Percentiles rank a stretch among this genome's conserved stretches.
Evolutionary conservation across 1,140 invertebrate genomes (phyloP).

Genomic region (Brachionus sp.): DNA sequence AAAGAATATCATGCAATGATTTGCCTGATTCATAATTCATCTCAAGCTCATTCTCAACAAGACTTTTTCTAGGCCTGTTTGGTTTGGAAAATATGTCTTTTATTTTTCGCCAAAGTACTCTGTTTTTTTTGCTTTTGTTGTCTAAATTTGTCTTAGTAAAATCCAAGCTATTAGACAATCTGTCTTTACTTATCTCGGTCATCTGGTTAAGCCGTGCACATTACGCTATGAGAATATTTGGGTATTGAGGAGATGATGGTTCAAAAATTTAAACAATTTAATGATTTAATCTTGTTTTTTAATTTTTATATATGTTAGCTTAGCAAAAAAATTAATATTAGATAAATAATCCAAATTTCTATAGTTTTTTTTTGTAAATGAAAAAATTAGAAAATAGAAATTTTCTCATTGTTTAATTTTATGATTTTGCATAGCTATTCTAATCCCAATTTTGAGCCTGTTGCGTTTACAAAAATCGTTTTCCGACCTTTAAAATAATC

Average conservation of each 20-base stretch:
- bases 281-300: conserved; percentile 5
- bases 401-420: background rate
- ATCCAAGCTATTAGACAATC: background rate
- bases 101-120: background rate
- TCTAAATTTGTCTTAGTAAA: background rate
- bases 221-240: background rate
- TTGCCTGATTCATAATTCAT: background rate
- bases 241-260: background rate
- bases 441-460: background rate
- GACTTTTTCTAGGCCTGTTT: background rate
- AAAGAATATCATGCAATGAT: conserved; percentile 1
- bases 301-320: background rate
- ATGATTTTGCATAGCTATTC: background rate
- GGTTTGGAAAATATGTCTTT: background rate
- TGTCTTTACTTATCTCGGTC: background rate
- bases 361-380: background rate
- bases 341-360: background rate
- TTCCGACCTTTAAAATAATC: background rate
- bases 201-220: background rate
- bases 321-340: background rate
- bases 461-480: background rate
- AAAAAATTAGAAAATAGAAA: background rate
- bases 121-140: background rate
- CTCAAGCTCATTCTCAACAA: background rate
- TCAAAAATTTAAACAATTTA: conserved; percentile 6